These are phyloP conservation scores for Ramphastos sulfuratus DNA, from an alignment of 2,113 vertebrate species.

Conservation along the genomic window DNA sequence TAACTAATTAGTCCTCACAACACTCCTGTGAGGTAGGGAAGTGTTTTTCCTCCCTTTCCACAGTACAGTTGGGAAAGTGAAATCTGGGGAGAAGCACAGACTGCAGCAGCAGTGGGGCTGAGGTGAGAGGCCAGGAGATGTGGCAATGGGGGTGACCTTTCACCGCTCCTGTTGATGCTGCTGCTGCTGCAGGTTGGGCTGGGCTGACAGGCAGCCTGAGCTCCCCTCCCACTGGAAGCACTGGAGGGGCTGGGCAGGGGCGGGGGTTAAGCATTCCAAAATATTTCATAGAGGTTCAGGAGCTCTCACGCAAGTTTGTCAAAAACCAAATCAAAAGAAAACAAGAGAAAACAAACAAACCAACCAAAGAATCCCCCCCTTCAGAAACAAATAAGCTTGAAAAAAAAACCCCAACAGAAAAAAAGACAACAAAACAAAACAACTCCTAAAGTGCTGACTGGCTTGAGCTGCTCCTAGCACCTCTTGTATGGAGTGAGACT, in stretches of 20 bases:
- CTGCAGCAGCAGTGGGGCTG: neutral
- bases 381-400: neutral
- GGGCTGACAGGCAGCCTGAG: neutral
- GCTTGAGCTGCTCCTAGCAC: slow-evolving; percentile 74
- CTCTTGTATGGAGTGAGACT: slow-evolving; percentile 67
- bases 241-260: neutral
- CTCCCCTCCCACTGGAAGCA: neutral
- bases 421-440: neutral
- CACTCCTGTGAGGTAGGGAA: slow-evolving; percentile 20
- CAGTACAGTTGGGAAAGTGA: neutral
- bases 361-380: too few species aligned
- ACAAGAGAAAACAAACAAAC: rapidly evolving
- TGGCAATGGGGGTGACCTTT: neutral
- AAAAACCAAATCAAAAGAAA: neutral
- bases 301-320: slow-evolving; percentile 72
- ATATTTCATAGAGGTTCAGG: slow-evolving; percentile 56
- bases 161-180: rapidly evolving
- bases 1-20: slow-evolving; percentile 42
- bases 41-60: slow-evolving; percentile 45
- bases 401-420: neutral
- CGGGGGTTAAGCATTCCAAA: slow-evolving; percentile 59
- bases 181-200: neutral
- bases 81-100: neutral
- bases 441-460: slow-evolving; percentile 77
- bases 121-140: neutral